Evolutionary conservation across 1,140 invertebrate genomes (phyloP).

Genomic region (Nilaparvata lugens): DNA sequence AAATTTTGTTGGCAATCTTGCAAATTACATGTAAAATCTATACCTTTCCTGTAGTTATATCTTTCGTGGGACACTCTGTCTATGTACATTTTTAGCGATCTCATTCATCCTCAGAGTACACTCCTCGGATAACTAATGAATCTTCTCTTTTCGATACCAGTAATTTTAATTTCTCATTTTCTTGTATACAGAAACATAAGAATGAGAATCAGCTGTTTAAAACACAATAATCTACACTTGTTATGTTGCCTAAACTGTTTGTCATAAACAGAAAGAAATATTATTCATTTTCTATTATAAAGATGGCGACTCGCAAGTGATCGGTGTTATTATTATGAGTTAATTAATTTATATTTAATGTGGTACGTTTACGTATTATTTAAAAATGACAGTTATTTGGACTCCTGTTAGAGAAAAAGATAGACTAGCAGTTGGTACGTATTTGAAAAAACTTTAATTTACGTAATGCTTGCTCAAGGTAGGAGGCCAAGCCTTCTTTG

Average conservation of each 20-base stretch:
- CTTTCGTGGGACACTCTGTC: no score
- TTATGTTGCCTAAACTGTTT: not conserved
- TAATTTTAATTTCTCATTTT: no score
- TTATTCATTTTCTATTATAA: no score
- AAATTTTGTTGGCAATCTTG: not conserved
- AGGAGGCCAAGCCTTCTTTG: not conserved
- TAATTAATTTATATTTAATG: conserved; percentile 4
- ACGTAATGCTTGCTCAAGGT: not conserved
- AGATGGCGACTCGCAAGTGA: not conserved
- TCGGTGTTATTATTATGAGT: not conserved
- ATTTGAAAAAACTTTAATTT: not conserved
- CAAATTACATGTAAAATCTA: no score
- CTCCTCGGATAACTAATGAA: no score
- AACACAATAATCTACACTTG: no score
- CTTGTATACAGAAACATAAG: no score
- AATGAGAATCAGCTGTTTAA: no score
- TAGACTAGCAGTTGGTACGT: not conserved
- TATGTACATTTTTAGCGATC: no score
- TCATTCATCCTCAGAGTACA: no score
- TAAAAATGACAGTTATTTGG: conserved; percentile 13
- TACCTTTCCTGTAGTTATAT: no score
- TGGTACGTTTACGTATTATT: not conserved
- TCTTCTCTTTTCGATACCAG: no score
- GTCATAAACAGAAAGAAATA: not conserved
- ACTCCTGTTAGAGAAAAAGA: conserved; percentile 12